Percentiles rank a stretch among this genome's conserved stretches.
Conservation (phyloP, 1,140 invertebrate species). For the Lepidurus packardi region DNA sequence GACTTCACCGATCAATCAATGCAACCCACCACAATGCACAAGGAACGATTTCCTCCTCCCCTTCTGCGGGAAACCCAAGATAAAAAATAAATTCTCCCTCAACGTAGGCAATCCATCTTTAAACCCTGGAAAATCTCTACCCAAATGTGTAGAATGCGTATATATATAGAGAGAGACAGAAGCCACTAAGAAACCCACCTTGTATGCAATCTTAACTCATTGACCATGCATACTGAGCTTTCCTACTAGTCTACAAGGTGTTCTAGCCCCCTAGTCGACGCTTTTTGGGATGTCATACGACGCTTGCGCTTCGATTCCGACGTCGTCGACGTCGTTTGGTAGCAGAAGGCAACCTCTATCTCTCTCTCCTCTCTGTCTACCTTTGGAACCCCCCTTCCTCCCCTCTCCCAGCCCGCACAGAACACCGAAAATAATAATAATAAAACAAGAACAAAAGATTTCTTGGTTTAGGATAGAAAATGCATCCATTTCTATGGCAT, state of each 20-base stretch:
- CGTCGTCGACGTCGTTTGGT: not conserved
- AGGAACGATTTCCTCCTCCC: too few species aligned
- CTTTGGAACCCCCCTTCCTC: not conserved
- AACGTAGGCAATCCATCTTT: too few species aligned
- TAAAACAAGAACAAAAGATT: not conserved
- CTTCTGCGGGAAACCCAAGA: too few species aligned
- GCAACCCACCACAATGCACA: too few species aligned
- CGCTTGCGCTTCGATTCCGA: slow-evolving; percentile 13
- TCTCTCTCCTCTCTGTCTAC: not conserved
- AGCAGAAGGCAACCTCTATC: not conserved
- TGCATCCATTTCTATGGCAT: not conserved
- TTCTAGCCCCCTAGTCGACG: not conserved
- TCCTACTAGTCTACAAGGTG: not conserved
- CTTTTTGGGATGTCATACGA: not conserved
- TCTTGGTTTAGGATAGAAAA: not conserved
- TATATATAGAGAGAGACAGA: too few species aligned
- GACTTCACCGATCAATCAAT: too few species aligned
- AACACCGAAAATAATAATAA: not conserved
- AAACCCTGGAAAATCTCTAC: too few species aligned
- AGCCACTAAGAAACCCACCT: not conserved
- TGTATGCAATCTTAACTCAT: not conserved
- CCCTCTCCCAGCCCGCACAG: not conserved
- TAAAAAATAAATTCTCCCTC: too few species aligned
- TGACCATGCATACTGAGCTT: slow-evolving; percentile 7
- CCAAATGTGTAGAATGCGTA: too few species aligned